These are phyloP conservation scores for Epinotia nisella DNA, from an alignment of 2,888 invertebrate species.

Conservation along the genomic window DNA sequence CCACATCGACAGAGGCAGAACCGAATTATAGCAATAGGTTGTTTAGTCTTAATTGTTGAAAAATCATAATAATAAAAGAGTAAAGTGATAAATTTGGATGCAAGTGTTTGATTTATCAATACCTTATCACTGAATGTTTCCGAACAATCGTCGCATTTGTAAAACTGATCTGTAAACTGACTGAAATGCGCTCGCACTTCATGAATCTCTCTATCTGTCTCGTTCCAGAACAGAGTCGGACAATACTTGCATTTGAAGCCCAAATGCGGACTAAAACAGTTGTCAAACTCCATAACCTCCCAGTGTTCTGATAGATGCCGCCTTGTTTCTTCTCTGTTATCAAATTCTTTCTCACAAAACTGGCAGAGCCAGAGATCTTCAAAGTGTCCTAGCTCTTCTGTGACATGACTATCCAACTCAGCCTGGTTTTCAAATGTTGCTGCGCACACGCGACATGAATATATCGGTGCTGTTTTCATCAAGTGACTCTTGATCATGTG, in stretches of 20 bases:
- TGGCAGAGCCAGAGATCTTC: constrained; percentile 80
- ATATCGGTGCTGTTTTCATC: constrained; percentile 66
- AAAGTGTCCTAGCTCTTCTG: constrained; percentile 70
- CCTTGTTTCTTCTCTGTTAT: constrained; percentile 66
- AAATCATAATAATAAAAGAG: not conserved
- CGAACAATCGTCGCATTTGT: constrained; percentile 71
- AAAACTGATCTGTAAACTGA: constrained; percentile 69
- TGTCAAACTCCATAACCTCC: constrained; percentile 68
- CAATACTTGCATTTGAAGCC: constrained; percentile 81
- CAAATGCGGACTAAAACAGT: constrained; percentile 79
- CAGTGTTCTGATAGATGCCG: constrained; percentile 71
- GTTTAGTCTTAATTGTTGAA: no score
- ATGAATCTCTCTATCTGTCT: constrained; percentile 76
- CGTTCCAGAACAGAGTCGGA: constrained; percentile 80
- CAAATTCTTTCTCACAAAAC: constrained; percentile 81
- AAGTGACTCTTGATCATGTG: constrained; percentile 75
- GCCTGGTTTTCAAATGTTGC: constrained; percentile 66
- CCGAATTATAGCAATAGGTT: no score
- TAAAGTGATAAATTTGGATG: not conserved
- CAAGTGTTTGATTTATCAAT: constrained; percentile 26
- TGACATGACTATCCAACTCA: constrained; percentile 67
- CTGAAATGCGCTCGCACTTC: constrained; percentile 70
- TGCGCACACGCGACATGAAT: constrained; percentile 73
- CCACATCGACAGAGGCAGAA: no score
- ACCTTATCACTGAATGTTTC: constrained; percentile 80